Conservation (phyloP, 2,888 invertebrate genomes). For the Eilema caniola region DNA sequence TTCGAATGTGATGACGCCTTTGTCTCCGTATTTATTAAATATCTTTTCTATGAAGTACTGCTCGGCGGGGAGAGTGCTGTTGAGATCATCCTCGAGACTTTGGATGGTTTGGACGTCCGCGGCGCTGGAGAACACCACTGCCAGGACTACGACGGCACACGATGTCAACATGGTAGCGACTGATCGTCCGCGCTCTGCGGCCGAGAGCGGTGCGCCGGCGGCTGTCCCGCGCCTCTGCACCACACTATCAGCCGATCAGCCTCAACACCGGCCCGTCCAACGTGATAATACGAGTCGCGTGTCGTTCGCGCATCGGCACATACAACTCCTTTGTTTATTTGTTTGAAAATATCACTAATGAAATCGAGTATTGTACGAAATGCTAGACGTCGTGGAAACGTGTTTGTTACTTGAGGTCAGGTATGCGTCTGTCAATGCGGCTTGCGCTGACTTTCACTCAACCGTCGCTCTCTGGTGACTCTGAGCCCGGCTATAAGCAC, state of each 20-base stretch:
- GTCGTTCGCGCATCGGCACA: conserved; percentile 62
- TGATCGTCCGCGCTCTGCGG: conserved; percentile 62
- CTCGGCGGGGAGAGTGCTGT: conserved; percentile 71
- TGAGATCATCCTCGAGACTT: conserved; percentile 54
- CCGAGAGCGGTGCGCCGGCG: conserved; percentile 51
- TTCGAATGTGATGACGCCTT: conserved; percentile 86
- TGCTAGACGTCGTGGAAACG: conserved; percentile 56
- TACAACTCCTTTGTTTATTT: conserved; percentile 74
- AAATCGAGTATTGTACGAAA: conserved; percentile 60
- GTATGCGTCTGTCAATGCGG: conserved; percentile 71
- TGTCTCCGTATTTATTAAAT: conserved; percentile 87
- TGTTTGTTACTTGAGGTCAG: conserved; percentile 70
- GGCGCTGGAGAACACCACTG: conserved; percentile 59
- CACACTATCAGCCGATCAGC: conserved; percentile 74
- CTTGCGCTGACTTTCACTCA: conserved; percentile 82
- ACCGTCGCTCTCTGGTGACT: conserved; percentile 71
- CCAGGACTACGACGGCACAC: conserved; percentile 71
- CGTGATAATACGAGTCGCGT: conserved; percentile 66
- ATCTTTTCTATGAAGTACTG: conserved; percentile 84
- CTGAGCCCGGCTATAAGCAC: conserved; percentile 76
- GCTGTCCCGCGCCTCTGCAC: conserved; percentile 62
- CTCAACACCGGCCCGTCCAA: conserved; percentile 61
- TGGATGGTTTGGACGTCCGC: conserved; percentile 45
- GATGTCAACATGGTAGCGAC: conserved; percentile 75
- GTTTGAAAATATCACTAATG: conserved; percentile 66